A percentile compares a stretch with the other conserved stretches of the same genome.
Evolutionary conservation across 1,140 invertebrate species (phyloP).

Genomic region (Drosophila pallidifrons): DNA sequence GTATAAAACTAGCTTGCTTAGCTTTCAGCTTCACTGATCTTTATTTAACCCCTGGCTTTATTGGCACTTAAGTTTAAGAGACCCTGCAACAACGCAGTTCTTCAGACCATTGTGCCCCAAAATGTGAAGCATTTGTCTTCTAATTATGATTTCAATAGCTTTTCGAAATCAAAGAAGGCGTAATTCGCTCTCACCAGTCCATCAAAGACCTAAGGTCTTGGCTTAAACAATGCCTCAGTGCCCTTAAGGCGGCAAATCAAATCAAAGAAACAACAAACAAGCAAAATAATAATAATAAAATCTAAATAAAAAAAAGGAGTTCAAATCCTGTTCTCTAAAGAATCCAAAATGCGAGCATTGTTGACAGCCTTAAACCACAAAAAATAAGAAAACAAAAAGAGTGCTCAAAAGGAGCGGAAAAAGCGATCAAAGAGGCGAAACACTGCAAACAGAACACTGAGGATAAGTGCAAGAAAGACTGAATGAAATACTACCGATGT

Average conservation of each 20-base stretch:
- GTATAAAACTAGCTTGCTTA: conserved; percentile 25
- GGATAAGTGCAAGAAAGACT: conserved; percentile 22
- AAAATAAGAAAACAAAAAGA: conserved; percentile 75
- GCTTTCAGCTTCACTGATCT: conserved; percentile 8
- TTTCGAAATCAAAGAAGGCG: conserved; percentile 78
- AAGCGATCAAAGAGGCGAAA: conserved; percentile 76
- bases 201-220: conserved; percentile 21
- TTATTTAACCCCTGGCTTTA: conserved; percentile 34
- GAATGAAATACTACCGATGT: conserved; percentile 10
- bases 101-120: conserved; percentile 55
- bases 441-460: conserved; percentile 22
- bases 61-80: conserved; percentile 59
- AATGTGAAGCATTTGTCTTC: conserved; percentile 67
- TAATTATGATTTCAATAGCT: conserved; percentile 76
- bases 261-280: conserved; percentile 80
- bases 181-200: conserved; percentile 79
- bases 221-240: conserved; percentile 40
- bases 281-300: conserved; percentile 64
- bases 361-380: conserved; percentile 54
- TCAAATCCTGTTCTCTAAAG: conserved; percentile 16
- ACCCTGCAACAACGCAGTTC: conserved; percentile 47
- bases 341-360: conserved; percentile 52
- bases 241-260: conserved; percentile 78
- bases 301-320: conserved; percentile 32
- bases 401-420: conserved; percentile 75